Evolutionary conservation across 2,113 vertebrate genomes (phyloP).

Genomic region (Isurus oxyrinchus): DNA sequence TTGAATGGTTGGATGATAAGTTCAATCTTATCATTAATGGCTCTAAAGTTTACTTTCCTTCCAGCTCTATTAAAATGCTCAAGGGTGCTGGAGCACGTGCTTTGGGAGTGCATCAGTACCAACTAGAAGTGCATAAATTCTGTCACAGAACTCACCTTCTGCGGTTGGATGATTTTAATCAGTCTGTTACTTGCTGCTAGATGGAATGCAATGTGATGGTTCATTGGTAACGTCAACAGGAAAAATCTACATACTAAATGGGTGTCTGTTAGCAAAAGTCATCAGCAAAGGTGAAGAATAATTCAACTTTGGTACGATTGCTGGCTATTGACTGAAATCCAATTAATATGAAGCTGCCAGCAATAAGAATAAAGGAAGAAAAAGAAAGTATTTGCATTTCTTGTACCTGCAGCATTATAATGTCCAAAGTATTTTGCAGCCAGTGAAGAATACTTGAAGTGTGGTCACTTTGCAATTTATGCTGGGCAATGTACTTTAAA

Average conservation of each 20-base stretch:
- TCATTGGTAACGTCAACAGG: neutral
- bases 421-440: too few species aligned
- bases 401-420: too few species aligned
- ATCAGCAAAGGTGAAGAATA: neutral
- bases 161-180: neutral
- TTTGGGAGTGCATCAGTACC: neutral
- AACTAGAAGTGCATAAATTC: neutral
- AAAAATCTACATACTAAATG: neutral
- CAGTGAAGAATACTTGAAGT: too few species aligned
- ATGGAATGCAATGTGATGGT: neutral
- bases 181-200: neutral
- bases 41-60: too few species aligned
- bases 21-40: too few species aligned
- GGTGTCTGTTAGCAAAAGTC: neutral
- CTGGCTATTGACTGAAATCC: neutral
- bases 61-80: too few species aligned
- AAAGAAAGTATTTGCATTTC: too few species aligned
- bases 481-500: too few species aligned
- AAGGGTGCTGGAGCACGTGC: too few species aligned
- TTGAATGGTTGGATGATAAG: too few species aligned
- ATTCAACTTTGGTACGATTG: neutral
- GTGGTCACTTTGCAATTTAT: too few species aligned
- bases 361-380: neutral
- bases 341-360: too few species aligned
- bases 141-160: neutral